Evolutionary conservation across 2,113 vertebrate species (phyloP), one percentile per base, ranked within the genome.

Genomic region (Jacana jacana): DNA sequence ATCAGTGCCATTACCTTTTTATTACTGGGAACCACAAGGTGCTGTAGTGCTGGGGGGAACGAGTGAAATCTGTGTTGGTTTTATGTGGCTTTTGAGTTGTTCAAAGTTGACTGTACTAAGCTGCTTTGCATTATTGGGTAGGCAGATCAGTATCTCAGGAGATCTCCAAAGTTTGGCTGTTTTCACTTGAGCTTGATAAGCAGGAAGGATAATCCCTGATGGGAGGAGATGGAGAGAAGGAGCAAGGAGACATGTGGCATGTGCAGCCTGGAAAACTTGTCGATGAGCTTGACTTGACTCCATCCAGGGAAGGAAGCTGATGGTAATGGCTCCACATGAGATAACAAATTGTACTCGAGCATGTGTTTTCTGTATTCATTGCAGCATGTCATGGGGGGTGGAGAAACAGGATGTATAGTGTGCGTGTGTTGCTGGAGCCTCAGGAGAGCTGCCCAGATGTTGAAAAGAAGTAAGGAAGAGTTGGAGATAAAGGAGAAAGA

Each of bases 211-310:
- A 10, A 49, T 94, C 88, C 88, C 95, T 82, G 9, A 46, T 82
- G 92, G 80, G 95, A 93, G 76, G 76, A 90, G 93, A 78, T 33
- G 71, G 71, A 93, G 75, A 94, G 72, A 78, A 91, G 55, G 65
- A 97, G 27, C 48, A 28, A 76, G 86, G 81, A 96, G 91, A 89
- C 83, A 44, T 75, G 86, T 91, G 91, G 80, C 88, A 83, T 72
- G 65, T 84, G 73, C 82, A 95, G 86, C 96, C 95, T 96, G 86
- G 89, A 92, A 95, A 93, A 68, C 33, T 79, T 92, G 91, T 65
- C 91, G 84, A 11, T 60, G 93, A 92, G 94, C 48, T 96, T 88
- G 94, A 82, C 88, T 90, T 73, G 86, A 93, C 57, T 95, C 83
- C 93, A 55, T 63, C 49, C 51, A 93, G 72, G 87, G 63, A 52